These are phyloP conservation scores for Drosophila oshimai DNA, from an alignment of 1,140 invertebrate genomes.

Conservation along the genomic window DNA sequence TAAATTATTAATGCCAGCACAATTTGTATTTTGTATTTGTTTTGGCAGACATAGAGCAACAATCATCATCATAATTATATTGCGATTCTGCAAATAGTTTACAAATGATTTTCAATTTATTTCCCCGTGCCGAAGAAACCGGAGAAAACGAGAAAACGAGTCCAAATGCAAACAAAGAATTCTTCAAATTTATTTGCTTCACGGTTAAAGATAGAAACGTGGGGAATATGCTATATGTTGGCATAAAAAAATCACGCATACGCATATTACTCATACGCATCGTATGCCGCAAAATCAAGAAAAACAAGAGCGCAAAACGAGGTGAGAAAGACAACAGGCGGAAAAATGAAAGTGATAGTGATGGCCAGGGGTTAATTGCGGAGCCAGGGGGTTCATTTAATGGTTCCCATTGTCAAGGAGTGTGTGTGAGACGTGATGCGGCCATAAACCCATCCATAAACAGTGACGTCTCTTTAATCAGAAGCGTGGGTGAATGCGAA, in stretches of 20 bases:
- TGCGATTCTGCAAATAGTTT: constrained; percentile 41
- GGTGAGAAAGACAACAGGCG: constrained; percentile 30
- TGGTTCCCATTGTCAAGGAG: constrained; percentile 18
- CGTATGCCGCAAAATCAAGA: constrained; percentile 46
- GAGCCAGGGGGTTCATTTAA: neutral
- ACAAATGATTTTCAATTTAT: constrained; percentile 63
- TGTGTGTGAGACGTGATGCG: neutral
- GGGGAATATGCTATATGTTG: constrained; percentile 55
- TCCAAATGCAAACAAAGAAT: constrained; percentile 52
- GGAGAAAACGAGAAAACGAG: constrained; percentile 8
- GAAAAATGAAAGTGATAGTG: constrained; percentile 11
- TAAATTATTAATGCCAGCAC: constrained; percentile 57
- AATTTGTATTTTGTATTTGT: constrained; percentile 50
- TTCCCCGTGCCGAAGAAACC: neutral
- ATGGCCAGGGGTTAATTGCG: neutral
- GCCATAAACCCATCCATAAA: constrained; percentile 3
- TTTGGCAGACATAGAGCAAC: constrained; percentile 48
- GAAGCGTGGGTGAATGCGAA: constrained; percentile 4
- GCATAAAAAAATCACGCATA: constrained; percentile 44
- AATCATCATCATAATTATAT: constrained; percentile 42
- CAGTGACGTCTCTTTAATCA: constrained; percentile 4
- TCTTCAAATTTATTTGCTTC: constrained; percentile 70
- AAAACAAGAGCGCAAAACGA: constrained; percentile 8
- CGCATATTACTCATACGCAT: constrained; percentile 71
- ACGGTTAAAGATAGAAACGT: constrained; percentile 24